Evolutionary conservation across 2,113 vertebrate species (phyloP), one percentile per base, ranked within the genome.

Genomic region (Malurus elegans): DNA sequence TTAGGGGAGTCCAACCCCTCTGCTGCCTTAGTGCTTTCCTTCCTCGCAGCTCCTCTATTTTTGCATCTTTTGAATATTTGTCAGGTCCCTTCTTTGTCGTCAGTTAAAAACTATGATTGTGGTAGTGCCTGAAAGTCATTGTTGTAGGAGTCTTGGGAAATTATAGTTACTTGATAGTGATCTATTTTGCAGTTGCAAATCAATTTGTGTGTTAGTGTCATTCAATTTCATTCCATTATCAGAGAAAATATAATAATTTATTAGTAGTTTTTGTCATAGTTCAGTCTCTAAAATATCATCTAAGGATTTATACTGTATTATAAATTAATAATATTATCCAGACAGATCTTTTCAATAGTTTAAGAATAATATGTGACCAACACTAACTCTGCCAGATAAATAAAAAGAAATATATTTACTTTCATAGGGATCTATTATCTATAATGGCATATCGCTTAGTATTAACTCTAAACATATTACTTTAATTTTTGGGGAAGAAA

Each of bases 21-120:
- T 83, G 54, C 79, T 66, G 47, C 31, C 18, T 14, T 25, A 15
- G 6, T 45, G 42, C n/a, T 17, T 66, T 74, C 47, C 17, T 23
- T 44, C 6, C 40, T 71, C 0, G 0, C 31, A 71, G 14, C 20
- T 56, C 64, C 32, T 80, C 31, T 18, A 0, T 28, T 71, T 74
- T 69, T 84, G 23, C 8, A 6, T 61, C n/a, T 71, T 85, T 48
- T 69, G 48, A 44, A n/a, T 48, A 15, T 56, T 44, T 75, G 5
- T 79, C 23, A 24, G 4, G 4, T 72, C 57, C 79, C 36, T 84
- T 86, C 56, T 32, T 69, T 64, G 18, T 42, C 47, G 7, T 53
- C 36, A 23, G 4, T 84, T 48, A 81, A 92, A 84, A 80, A 9
- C 7, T 58, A 32, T 42, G 47, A 12, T 23, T 1, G 5, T 51